Conservation (phyloP, 2,888 invertebrate genomes). For the Invenusta paracnida region DNA sequence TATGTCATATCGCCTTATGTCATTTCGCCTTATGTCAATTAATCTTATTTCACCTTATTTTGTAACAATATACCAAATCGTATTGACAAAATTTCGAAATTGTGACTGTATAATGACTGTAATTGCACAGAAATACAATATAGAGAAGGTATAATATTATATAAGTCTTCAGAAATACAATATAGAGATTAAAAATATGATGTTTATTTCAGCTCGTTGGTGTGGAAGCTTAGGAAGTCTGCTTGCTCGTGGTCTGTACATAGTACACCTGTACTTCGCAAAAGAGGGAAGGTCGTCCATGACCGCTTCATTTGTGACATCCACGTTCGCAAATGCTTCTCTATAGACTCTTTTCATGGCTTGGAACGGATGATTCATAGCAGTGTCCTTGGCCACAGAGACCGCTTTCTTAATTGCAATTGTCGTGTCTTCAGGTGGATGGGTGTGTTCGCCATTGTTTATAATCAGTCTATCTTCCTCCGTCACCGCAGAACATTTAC, state of each 20-base stretch:
- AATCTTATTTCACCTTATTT: no score
- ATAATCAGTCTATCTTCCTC: slow-evolving; percentile 25
- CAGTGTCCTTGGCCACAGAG: slow-evolving; percentile 29
- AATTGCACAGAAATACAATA: no score
- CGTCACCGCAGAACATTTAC: slow-evolving; percentile 29
- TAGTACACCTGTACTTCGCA: background rate
- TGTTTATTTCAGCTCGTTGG: background rate
- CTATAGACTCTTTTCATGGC: background rate
- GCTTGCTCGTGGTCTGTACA: background rate
- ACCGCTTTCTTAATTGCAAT: slow-evolving; percentile 29
- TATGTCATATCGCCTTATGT: no score
- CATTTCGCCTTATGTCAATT: no score
- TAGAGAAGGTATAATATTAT: no score
- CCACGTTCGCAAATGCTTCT: background rate
- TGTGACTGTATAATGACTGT: no score
- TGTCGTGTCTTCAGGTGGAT: slow-evolving; percentile 29
- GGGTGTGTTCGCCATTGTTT: slow-evolving; percentile 22
- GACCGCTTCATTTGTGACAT: background rate
- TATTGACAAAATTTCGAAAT: no score
- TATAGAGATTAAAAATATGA: no score
- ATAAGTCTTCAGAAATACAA: no score
- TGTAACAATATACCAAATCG: no score
- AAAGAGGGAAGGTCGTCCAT: background rate
- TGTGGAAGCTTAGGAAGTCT: background rate
- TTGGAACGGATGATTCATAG: slow-evolving; percentile 18